Evolutionary conservation across 92 coral and sea anemone genomes (phyloP).

Genomic region (Zoanthus sociatus): DNA sequence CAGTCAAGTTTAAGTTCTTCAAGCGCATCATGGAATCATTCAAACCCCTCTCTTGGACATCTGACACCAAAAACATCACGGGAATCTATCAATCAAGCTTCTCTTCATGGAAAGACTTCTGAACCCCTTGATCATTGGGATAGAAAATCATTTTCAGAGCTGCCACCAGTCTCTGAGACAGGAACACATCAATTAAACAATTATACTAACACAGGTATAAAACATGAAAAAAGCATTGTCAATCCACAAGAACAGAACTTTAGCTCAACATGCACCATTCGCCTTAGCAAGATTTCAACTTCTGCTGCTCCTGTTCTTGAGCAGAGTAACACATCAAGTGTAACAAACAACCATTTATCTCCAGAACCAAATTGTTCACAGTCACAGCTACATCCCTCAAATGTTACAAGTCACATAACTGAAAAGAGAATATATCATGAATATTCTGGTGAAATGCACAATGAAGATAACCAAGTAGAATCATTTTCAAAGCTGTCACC

Average conservation of each 20-base stretch:
- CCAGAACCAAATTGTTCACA: neutral
- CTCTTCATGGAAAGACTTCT: neutral
- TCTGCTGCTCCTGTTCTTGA: neutral
- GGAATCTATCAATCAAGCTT: constrained; percentile 34
- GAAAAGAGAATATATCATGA: neutral
- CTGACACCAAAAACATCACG: constrained; percentile 50
- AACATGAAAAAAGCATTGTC: neutral
- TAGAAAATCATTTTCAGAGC: constrained; percentile 16
- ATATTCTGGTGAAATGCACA: constrained; percentile 3
- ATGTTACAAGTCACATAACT: neutral
- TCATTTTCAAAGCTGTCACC: neutral
- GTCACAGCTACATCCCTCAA: neutral
- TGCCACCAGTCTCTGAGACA: constrained; percentile 40
- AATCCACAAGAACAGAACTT: constrained; percentile 9
- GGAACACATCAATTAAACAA: neutral
- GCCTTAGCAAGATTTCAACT: neutral
- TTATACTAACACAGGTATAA: neutral
- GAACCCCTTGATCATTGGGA: constrained; percentile 35
- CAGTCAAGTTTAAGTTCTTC: constrained; percentile 93
- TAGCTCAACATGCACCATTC: constrained; percentile 19
- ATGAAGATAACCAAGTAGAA: constrained; percentile 6
- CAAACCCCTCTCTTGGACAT: constrained; percentile 57
- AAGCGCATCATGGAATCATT: constrained; percentile 88
- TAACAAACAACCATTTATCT: neutral
- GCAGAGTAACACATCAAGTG: neutral